Evolutionary conservation across 2,113 vertebrate genomes (phyloP).

Genomic region (Andinoacara biseriatus): DNA sequence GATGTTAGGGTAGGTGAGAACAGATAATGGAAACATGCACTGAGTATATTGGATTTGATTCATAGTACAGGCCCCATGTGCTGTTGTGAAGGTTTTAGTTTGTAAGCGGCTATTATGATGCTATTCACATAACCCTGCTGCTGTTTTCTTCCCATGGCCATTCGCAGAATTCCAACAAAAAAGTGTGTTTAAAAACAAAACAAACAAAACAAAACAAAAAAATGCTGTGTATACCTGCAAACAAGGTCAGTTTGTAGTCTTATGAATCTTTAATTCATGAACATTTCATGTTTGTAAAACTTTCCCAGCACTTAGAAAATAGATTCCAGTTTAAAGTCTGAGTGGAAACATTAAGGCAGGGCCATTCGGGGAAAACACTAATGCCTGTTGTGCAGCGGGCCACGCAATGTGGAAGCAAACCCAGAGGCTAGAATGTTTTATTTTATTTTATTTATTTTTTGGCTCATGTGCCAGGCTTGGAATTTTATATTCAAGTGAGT

Average conservation of each 20-base stretch:
- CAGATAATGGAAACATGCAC: not conserved
- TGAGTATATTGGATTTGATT: not conserved
- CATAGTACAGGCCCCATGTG: not conserved
- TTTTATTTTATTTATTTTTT: not conserved
- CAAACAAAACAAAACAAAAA: not conserved
- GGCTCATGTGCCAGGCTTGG: not conserved
- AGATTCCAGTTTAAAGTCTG: conserved; percentile 14
- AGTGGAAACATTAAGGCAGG: not conserved
- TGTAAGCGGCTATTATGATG: not conserved
- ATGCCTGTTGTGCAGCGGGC: not conserved
- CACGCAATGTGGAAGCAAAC: conserved; percentile 8
- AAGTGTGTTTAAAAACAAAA: not conserved
- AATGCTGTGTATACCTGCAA: not conserved
- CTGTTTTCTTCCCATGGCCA: not conserved
- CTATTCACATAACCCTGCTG: not conserved
- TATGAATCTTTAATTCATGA: not conserved
- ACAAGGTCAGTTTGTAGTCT: not conserved
- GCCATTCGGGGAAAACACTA: not conserved
- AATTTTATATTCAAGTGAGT: conserved; percentile 17
- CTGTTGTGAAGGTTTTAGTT: not conserved
- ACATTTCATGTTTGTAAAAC: not conserved
- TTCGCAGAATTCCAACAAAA: not conserved
- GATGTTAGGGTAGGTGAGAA: not conserved
- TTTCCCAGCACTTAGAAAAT: not conserved
- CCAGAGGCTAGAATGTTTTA: not conserved